Conservation (phyloP, 2,797 vertebrate species). For the Mormyrops boulengeri region DNA sequence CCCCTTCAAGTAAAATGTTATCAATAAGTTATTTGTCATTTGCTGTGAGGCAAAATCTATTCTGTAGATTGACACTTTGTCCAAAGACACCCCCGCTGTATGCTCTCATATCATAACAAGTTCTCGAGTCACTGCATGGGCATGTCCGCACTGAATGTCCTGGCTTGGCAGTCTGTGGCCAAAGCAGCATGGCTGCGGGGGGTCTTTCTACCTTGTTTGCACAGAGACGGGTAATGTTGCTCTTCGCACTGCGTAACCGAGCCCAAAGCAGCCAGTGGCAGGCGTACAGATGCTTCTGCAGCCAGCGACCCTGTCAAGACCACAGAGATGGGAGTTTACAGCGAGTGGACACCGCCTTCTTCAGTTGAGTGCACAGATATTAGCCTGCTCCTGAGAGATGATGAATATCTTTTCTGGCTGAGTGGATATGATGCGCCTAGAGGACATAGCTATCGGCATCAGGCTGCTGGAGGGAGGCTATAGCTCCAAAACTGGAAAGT, state of each 20-base stretch:
- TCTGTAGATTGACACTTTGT: not conserved
- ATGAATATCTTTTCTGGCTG: conserved; percentile 59
- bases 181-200: no score
- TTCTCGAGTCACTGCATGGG: not conserved
- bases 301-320: not conserved
- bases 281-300: not conserved
- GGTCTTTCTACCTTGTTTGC: not conserved
- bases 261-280: not conserved
- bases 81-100: not conserved
- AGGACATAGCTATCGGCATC: conserved; percentile 48
- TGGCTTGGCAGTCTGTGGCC: not conserved
- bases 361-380: conserved; percentile 17
- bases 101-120: not conserved
- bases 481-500: conserved; percentile 34
- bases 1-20: not conserved
- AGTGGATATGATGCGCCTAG: conserved; percentile 47
- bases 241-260: not conserved
- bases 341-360: not conserved
- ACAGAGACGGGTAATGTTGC: not conserved
- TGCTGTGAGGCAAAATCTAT: not conserved
- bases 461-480: conserved; percentile 41
- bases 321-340: not conserved
- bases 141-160: not conserved
- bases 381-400: conserved; percentile 51
- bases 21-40: not conserved